These are phyloP conservation scores for Pycnonotus jocosus DNA, from an alignment of 2,113 vertebrate genomes.

Conservation along the genomic window DNA sequence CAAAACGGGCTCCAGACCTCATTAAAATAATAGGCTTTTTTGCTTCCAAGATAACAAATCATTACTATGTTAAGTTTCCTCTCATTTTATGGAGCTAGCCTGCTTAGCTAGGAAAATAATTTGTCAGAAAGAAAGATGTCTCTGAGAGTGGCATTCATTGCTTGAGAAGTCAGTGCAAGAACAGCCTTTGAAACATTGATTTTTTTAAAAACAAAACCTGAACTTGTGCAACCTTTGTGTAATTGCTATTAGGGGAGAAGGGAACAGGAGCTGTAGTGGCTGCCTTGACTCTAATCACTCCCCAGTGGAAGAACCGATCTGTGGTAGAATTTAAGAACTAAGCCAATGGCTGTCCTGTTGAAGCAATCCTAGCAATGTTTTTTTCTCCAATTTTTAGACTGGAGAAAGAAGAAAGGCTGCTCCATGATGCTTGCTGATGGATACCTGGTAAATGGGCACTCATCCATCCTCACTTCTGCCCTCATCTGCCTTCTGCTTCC, in stretches of 20 bases:
- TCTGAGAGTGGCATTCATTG: neutral
- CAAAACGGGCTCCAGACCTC: slow-evolving; percentile 2
- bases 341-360: neutral
- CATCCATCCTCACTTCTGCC: neutral
- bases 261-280: neutral
- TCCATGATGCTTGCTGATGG: neutral
- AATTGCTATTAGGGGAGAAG: neutral
- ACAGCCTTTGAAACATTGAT: neutral
- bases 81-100: neutral
- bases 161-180: neutral
- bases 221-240: neutral
- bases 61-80: neutral
- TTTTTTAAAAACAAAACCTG: neutral
- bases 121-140: neutral
- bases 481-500: neutral
- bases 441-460: neutral
- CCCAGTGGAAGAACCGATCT: neutral
- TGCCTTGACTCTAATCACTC: neutral
- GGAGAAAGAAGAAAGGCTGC: neutral
- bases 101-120: neutral
- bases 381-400: neutral
- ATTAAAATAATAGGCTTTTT: neutral
- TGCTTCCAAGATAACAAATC: neutral
- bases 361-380: neutral
- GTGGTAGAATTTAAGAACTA: neutral